Percentiles rank a stretch among this genome's conserved stretches.
Conservation (phyloP, 2,113 vertebrate species). For the Petromus typicus region DNA sequence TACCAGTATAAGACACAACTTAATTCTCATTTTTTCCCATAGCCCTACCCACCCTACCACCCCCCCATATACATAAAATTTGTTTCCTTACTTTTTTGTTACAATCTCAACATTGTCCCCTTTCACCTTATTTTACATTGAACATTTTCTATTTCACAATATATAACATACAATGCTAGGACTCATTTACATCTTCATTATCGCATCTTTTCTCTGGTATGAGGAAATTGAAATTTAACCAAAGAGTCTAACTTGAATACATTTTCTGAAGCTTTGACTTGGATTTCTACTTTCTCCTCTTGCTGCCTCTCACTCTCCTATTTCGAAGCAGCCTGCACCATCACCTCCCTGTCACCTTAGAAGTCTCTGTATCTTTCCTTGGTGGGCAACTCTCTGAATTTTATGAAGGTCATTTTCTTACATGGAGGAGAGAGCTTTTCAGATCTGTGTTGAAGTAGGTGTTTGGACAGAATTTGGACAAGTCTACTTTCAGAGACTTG, state of each 20-base stretch:
- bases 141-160: too few relatives aligned
- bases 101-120: too few relatives aligned
- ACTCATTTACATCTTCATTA: too few relatives aligned
- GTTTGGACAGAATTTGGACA: neutral
- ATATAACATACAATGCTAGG: too few relatives aligned
- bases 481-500: neutral
- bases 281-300: neutral
- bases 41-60: too few relatives aligned
- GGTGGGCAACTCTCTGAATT: neutral
- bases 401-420: neutral
- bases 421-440: neutral
- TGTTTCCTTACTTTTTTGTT: too few relatives aligned
- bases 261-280: neutral
- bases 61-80: too few relatives aligned
- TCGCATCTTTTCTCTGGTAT: too few relatives aligned
- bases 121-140: too few relatives aligned
- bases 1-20: too few relatives aligned
- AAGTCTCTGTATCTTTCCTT: neutral
- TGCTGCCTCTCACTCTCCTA: neutral
- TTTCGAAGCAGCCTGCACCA: neutral
- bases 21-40: too few relatives aligned
- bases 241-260: neutral
- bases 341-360: neutral
- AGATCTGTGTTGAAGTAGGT: neutral
- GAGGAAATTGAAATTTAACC: conserved; percentile 14